Base-by-base conservation (phyloP, 2,888 invertebrate genomes). In the Xestobium rufovillosum region DNA sequence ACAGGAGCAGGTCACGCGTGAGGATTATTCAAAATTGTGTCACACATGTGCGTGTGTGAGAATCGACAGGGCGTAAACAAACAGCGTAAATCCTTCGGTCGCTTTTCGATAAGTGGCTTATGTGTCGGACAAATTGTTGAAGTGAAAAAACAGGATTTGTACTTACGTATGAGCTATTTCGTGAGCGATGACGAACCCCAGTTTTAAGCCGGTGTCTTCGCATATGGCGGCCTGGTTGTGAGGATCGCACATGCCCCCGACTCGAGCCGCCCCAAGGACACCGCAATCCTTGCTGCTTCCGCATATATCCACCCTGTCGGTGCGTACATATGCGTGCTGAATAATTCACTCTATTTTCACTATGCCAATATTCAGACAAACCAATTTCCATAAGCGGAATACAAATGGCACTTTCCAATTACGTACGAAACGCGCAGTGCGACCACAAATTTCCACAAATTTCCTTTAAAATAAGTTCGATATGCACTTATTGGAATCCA, bases 101-200 rank as follows among this genome's bases (percentile, higher is more conserved):
- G 23, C 23, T 19, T 6, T n/a, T n/a, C 6, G n/a, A 19, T 19
- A 19, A 8, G 23, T n/a, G 23, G 23, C 23, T 6, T 8, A 19
- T 19, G 23, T 19, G 23, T 19, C 23, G 6, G 23, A n/a, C n/a
- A n/a, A n/a, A n/a, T n/a, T n/a, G n/a, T n/a, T n/a, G n/a, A n/a
- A n/a, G n/a, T n/a, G n/a, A n/a, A n/a, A n/a, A n/a, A 31, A 38
- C 34, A 25, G 16, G 32, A 34, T 26, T 9, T 14, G 41, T 39
- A 59, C 69, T 60, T 59, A 75, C 75, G 72, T 71, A 58, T 76
- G 76, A 35, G 72, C 75, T 26, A 76, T 60, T 51, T 75, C 73
- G 52, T 76, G 76, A 12, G 75, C 70, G 19, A 75, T 66, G 14
- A 71, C 71, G 54, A 69, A 74, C 19, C 73, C 73, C 12, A 73